These are phyloP conservation scores for Polia nebulosa DNA, from an alignment of 2,888 invertebrate genomes.

Conservation along the genomic window DNA sequence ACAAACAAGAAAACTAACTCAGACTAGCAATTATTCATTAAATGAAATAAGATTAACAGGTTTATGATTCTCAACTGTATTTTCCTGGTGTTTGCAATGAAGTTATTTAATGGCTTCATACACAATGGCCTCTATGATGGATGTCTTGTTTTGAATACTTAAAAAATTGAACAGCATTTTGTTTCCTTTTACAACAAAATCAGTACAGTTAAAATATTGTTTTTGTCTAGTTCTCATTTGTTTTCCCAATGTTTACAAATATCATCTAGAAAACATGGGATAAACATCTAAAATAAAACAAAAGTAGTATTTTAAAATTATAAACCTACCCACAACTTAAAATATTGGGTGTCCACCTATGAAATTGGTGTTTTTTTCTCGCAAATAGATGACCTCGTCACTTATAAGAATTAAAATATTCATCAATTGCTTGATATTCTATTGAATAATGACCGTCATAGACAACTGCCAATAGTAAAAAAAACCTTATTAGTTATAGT, in stretches of 20 bases:
- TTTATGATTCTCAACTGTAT: slow-evolving; percentile 19
- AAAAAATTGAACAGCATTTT: not conserved
- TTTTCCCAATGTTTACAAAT: not conserved
- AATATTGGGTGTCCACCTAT: too few relatives aligned
- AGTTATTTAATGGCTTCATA: not conserved
- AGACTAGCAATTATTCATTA: too few relatives aligned
- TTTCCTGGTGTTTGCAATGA: slow-evolving; percentile 20
- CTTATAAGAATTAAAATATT: too few relatives aligned
- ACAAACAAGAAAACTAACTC: slow-evolving; percentile 5
- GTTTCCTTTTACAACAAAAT: not conserved
- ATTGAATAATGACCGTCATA: too few relatives aligned
- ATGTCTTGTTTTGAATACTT: not conserved
- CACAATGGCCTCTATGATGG: not conserved
- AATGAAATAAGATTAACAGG: slow-evolving; percentile 12
- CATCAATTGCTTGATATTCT: too few relatives aligned
- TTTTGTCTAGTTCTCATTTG: not conserved
- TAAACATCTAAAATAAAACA: too few relatives aligned
- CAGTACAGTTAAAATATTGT: not conserved
- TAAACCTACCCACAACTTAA: too few relatives aligned
- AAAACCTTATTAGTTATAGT: too few relatives aligned
- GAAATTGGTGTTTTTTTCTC: too few relatives aligned
- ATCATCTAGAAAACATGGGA: not conserved
- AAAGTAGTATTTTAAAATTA: too few relatives aligned
- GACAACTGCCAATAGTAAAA: too few relatives aligned
- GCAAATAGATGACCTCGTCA: too few relatives aligned